Evolutionary conservation across 2,797 vertebrate genomes (phyloP), one percentile per base, ranked within the genome.

Genomic region (Anguilla obscura): DNA sequence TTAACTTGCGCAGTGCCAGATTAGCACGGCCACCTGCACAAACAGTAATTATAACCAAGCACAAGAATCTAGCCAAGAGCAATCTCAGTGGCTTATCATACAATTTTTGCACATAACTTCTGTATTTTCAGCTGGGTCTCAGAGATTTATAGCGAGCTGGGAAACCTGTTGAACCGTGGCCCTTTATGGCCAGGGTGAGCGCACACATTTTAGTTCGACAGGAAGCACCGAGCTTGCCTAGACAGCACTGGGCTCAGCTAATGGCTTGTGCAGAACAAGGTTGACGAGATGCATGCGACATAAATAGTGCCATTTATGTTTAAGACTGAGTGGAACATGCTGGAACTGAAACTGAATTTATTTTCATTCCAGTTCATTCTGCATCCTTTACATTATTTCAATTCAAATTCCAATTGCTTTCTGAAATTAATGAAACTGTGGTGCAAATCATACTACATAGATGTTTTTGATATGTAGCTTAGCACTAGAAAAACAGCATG

Each of bases 101-200:
- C 21, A 18, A 40, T 1, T 24, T 40, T 21, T 80, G 45, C 30
- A 40, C 5, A 45, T 21, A 40, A 24, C 16, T 1, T 33, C 36
- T 80, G 36, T 80, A 40, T 40, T 80, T 40, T 80, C 76, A 80
- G 76, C 33, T 45, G 36, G 76, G 40, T 45, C 76, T 80, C 76
- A 45, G 18, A 80, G 36, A 80, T 45, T 40, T 40, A 40, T 18
- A 33, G 33, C 14, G 33, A 45, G 16, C 21, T 21, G 76, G 16
- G 21, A 45, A 80, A 80, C 36, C 33, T 80, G 16, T 40, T 45
- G 36, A 33, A 48, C 76, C 24, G 76, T 48, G 40, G 76, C 76
- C 36, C 36, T 45, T 80, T 80, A 40, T 80, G 33, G 40, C 76
- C 76, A 45, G 71, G 71, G 71, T 21, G 16, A 80, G 16, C 33